These are phyloP conservation scores for Drosophila kuntzei DNA, from an alignment of 2,888 invertebrate genomes.

Conservation along the genomic window DNA sequence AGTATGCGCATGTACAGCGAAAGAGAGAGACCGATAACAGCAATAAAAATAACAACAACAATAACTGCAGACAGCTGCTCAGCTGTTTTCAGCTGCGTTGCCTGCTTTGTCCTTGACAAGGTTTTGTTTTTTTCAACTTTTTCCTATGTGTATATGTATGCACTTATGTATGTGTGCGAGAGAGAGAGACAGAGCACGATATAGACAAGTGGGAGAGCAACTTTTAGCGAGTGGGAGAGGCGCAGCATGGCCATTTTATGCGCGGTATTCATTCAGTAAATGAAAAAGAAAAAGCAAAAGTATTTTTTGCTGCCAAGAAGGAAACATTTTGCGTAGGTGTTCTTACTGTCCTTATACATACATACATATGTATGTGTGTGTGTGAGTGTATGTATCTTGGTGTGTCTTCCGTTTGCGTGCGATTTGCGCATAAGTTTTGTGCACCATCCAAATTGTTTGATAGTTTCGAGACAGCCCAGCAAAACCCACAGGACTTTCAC, in stretches of 20 bases:
- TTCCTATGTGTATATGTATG: slow-evolving; percentile 24
- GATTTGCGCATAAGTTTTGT: slow-evolving; percentile 61
- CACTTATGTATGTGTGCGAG: slow-evolving; percentile 12
- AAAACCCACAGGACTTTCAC: slow-evolving; percentile 60
- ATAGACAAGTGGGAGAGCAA: slow-evolving; percentile 18
- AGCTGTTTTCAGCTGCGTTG: slow-evolving; percentile 74
- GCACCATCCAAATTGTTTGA: slow-evolving; percentile 46
- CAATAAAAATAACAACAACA: slow-evolving; percentile 36
- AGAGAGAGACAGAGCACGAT: slow-evolving; percentile 15
- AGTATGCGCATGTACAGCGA: slow-evolving; percentile 47
- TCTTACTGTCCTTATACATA: slow-evolving; percentile 6
- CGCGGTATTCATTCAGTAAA: slow-evolving; percentile 68
- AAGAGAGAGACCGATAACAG: slow-evolving; percentile 20
- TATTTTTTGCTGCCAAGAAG: slow-evolving; percentile 56
- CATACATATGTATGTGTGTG: slow-evolving; percentile 8
- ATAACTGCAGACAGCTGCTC: slow-evolving; percentile 52
- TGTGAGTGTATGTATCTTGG: slow-evolving; percentile 15
- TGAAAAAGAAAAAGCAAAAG: slow-evolving; percentile 47
- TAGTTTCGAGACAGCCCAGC: slow-evolving; percentile 38
- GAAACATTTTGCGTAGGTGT: slow-evolving; percentile 61
- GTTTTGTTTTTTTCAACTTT: slow-evolving; percentile 71
- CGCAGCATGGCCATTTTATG: slow-evolving; percentile 54
- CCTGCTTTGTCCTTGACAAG: slow-evolving; percentile 81
- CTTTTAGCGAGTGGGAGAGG: slow-evolving; percentile 32
- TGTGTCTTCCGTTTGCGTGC: slow-evolving; percentile 64